Base-by-base conservation (phyloP, 92 coral and sea anemone genomes). In the Porites rus region DNA sequence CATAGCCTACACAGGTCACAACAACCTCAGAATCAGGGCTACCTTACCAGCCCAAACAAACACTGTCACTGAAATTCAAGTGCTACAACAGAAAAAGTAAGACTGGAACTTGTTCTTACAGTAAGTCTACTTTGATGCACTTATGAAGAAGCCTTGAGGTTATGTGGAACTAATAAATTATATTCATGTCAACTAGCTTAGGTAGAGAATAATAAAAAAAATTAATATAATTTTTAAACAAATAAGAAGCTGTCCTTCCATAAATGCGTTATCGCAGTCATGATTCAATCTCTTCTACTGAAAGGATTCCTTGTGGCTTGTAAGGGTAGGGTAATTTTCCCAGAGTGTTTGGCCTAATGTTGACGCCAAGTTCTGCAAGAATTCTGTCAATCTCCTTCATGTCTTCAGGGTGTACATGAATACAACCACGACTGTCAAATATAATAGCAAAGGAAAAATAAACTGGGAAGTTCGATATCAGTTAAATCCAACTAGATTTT, bases 361-460 rank as follows among this genome's bases (percentile, higher is more conserved):
- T 77, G 24, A 96, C 96, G 65, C 89, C 89, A 31, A 96, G 92
- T 17, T 90, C 83, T 58, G 86, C 19, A 63, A 96, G 84, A 53
- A 96, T 94, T 0, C 83, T 82, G 51, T 88, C 93, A 18, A 96
- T 90, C 43, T 21, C 83, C 91, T 94, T 84, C 90, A 92, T 77
- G 88, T 92, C 95, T 0, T 80, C 76, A 69, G 98, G 98, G 74
- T 96, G 98, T 17, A 88, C 92, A 51, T 96, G 98, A 46, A 96
- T 92, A 67, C 98, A 96, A 13, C 98, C 98, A 81, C 65, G 72
- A 78, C 98, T 96, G 80, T n/a, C 4, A 68, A 31, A 76, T 13
- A 86, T 56, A 56, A 84, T 10, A 25, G 28, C 17, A 52, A 56
- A 80, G 1, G 18, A 24, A 75, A 20, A 19, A 10, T 7, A 54